Conservation (phyloP, 2,888 invertebrate genomes). For the Serrognathus titanus region DNA sequence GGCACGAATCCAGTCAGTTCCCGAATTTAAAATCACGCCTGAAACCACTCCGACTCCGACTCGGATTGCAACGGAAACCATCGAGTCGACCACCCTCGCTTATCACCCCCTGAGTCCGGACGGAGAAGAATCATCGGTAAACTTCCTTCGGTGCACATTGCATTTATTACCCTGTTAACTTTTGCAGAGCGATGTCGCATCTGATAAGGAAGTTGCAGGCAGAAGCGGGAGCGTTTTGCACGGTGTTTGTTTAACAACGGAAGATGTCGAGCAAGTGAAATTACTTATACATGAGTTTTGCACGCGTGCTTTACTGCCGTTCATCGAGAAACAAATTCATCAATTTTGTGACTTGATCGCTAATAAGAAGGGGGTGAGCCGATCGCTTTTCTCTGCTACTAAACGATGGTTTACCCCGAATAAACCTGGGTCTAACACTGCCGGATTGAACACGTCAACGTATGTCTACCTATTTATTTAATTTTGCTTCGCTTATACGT, state of each 20-base stretch:
- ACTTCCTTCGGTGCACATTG: not conserved
- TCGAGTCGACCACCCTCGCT: slow-evolving; percentile 29
- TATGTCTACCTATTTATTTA: slow-evolving; percentile 10
- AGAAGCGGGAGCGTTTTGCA: slow-evolving; percentile 47
- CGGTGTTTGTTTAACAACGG: slow-evolving; percentile 72
- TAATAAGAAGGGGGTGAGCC: slow-evolving; percentile 88
- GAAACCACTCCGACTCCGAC: slow-evolving; percentile 36
- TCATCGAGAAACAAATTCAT: slow-evolving; percentile 85
- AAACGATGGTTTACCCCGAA: slow-evolving; percentile 93
- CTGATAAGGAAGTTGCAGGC: not conserved
- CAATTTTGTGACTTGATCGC: slow-evolving; percentile 75
- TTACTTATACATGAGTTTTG: slow-evolving; percentile 85
- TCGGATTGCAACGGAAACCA: slow-evolving; percentile 7
- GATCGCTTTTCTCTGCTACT: slow-evolving; percentile 89
- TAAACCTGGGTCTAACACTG: slow-evolving; percentile 55
- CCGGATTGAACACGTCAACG: slow-evolving; percentile 54
- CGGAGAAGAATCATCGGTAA: slow-evolving; percentile 46
- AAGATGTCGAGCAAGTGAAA: slow-evolving; percentile 82
- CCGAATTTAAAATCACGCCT: slow-evolving; percentile 29
- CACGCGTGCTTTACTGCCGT: slow-evolving; percentile 80
- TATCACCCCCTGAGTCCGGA: slow-evolving; percentile 75
- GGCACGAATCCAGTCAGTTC: slow-evolving; percentile 45
- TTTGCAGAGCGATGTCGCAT: slow-evolving; percentile 1
- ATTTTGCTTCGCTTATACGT: not conserved
- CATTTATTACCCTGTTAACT: not conserved